Evolutionary conservation across 2,113 vertebrate species (phyloP).

Genomic region (Passerina amoena): DNA sequence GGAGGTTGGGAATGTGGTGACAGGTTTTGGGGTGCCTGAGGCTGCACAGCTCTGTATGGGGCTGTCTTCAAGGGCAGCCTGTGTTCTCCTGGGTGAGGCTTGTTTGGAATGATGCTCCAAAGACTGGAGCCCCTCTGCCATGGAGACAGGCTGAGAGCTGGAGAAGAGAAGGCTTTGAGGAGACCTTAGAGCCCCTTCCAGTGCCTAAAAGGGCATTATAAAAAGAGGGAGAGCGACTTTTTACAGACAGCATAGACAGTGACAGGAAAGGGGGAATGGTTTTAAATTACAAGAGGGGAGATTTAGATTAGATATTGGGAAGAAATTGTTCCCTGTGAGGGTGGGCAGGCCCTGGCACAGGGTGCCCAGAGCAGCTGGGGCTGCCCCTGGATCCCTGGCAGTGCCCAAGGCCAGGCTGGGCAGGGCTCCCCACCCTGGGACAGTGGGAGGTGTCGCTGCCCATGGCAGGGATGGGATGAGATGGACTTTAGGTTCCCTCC

Average conservation of each 20-base stretch:
- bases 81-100: not conserved
- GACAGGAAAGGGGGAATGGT: not conserved
- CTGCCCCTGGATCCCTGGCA: not conserved
- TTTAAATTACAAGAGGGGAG: not conserved
- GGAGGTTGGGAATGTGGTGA: not conserved
- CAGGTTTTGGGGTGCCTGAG: not conserved
- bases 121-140: not conserved
- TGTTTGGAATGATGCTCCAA: not conserved
- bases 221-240: not conserved
- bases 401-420: not conserved
- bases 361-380: not conserved
- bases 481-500: rapidly evolving
- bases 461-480: rapidly evolving
- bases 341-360: not conserved
- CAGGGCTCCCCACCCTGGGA: rapidly evolving
- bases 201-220: not conserved
- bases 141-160: not conserved
- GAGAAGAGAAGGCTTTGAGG: not conserved
- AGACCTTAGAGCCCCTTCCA: not conserved
- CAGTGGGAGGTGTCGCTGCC: rapidly evolving
- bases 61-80: not conserved
- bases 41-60: too few relatives aligned
- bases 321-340: not conserved
- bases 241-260: not conserved
- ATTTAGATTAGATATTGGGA: not conserved